Evolutionary conservation across 2,888 invertebrate species (phyloP).

Genomic region (Spatulosminthurus flaviceps): DNA sequence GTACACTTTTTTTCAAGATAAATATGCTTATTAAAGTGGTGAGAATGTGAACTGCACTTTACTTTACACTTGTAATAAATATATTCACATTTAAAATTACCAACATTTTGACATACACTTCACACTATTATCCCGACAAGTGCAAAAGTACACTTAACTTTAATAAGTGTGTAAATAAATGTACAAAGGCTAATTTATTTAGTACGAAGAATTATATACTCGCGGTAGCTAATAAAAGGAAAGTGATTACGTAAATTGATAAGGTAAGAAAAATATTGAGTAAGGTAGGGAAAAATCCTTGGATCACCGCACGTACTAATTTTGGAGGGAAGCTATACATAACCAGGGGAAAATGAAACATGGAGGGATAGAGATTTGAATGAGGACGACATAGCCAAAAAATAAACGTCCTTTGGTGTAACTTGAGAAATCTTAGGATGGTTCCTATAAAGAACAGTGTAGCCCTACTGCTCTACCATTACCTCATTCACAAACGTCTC

Average conservation of each 20-base stretch:
- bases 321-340: conserved; percentile 4
- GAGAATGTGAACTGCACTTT: background rate
- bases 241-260: background rate
- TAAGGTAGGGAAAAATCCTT: no score
- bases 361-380: background rate
- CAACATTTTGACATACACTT: background rate
- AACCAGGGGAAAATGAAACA: conserved; percentile 5
- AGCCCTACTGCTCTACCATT: no score
- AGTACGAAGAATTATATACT: no score
- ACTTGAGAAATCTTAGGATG: background rate
- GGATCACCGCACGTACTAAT: background rate
- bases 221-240: background rate
- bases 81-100: background rate
- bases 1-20: background rate
- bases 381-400: no score
- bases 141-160: background rate
- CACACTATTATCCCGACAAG: background rate
- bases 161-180: background rate
- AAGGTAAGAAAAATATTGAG: background rate
- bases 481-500: no score
- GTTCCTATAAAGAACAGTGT: no score
- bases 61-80: background rate
- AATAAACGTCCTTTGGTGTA: background rate
- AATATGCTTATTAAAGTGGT: no score
- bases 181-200: background rate